A percentile compares a stretch with the other conserved stretches of the same genome.
Conservation (phyloP, 2,888 invertebrate genomes). For the Galeruca laticollis region DNA sequence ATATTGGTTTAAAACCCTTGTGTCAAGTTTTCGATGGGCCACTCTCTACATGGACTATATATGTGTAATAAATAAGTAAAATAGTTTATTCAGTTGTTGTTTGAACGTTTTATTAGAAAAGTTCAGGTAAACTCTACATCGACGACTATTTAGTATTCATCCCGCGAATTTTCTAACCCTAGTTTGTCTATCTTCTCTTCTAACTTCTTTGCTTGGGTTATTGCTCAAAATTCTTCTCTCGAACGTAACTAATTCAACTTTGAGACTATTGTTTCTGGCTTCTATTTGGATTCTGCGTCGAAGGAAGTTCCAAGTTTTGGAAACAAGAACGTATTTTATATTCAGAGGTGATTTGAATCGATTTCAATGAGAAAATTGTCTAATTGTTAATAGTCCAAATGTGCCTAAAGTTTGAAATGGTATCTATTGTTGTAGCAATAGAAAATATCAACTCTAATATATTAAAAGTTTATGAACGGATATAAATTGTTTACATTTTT, state of each 20-base stretch:
- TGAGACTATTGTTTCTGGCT: conserved; percentile 63
- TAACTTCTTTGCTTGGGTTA: conserved; percentile 65
- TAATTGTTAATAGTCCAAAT: neutral
- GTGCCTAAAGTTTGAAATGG: too few species aligned
- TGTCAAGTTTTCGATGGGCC: too few species aligned
- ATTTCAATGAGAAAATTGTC: neutral
- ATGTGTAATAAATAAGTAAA: conserved; percentile 27
- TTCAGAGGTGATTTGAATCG: conserved; percentile 1
- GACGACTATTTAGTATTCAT: conserved; percentile 56
- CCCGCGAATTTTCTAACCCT: conserved; percentile 55
- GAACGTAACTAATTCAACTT: conserved; percentile 68
- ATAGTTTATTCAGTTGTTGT: conserved; percentile 44
- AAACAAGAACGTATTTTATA: conserved; percentile 23
- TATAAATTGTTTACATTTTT: too few species aligned
- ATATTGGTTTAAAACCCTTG: too few species aligned
- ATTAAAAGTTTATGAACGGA: too few species aligned
- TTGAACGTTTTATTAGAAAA: conserved; percentile 55
- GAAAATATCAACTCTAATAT: too few species aligned
- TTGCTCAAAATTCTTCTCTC: conserved; percentile 67
- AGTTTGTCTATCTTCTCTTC: conserved; percentile 59
- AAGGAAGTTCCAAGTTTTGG: neutral
- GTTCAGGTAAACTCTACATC: conserved; percentile 56
- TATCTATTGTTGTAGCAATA: too few species aligned
- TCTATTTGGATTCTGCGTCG: conserved; percentile 27
- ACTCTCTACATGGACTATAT: too few species aligned